Evolutionary conservation across 2,888 invertebrate species (phyloP).

Genomic region (Synanthedon myopaeformis): DNA sequence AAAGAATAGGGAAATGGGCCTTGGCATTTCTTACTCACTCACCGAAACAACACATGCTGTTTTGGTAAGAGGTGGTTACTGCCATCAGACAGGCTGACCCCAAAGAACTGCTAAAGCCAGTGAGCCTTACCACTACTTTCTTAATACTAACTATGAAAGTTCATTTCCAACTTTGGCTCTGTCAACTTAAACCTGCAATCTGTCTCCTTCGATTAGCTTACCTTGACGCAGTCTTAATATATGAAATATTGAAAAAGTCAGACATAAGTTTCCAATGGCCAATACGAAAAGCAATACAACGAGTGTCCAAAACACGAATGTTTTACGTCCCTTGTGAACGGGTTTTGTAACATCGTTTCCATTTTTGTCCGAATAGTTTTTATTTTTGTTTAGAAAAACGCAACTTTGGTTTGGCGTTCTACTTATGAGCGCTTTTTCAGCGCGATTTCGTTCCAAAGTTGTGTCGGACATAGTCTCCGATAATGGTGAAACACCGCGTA

Average conservation of each 20-base stretch:
- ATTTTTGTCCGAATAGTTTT: slow-evolving; percentile 58
- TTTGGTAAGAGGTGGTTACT: too few relatives aligned
- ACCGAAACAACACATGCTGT: too few relatives aligned
- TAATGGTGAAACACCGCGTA: slow-evolving; percentile 48
- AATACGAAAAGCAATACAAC: slow-evolving; percentile 77
- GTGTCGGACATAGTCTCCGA: slow-evolving; percentile 57
- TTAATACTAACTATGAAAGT: too few relatives aligned
- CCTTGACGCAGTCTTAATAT: slow-evolving; percentile 81
- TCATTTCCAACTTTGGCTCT: too few relatives aligned
- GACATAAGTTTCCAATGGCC: slow-evolving; percentile 81
- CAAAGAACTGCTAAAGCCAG: too few relatives aligned
- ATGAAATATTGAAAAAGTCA: slow-evolving; percentile 84
- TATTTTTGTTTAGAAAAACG: slow-evolving; percentile 32
- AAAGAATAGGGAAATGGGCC: too few relatives aligned
- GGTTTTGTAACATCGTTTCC: slow-evolving; percentile 54
- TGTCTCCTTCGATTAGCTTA: slow-evolving; percentile 12
- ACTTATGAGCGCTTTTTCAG: slow-evolving; percentile 50
- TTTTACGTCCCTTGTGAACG: slow-evolving; percentile 63
- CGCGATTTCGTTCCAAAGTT: slow-evolving; percentile 46
- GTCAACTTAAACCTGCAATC: too few relatives aligned
- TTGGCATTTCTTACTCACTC: too few relatives aligned
- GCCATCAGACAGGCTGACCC: too few relatives aligned
- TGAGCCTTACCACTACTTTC: too few relatives aligned
- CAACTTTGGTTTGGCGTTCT: slow-evolving; percentile 46
- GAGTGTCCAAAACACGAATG: slow-evolving; percentile 84